phyloP scores from a whole-genome alignment of 2,113 vertebrate species.

The Oryzias woworae region DNA sequence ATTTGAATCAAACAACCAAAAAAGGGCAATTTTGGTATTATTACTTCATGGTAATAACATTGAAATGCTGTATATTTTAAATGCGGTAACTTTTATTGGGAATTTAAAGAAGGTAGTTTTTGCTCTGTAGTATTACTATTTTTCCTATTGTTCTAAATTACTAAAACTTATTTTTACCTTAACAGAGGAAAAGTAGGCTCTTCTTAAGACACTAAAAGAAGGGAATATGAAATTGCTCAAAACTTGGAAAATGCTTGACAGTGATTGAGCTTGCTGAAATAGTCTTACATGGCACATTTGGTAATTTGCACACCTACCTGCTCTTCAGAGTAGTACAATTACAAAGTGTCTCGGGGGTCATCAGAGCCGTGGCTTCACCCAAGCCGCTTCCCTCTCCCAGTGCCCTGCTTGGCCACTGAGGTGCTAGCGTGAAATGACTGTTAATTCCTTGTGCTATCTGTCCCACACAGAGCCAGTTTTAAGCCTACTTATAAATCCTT shows the following conservation, averaged over 20 bases:
- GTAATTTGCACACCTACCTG: slow-evolving; percentile 82
- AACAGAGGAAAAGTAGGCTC: slow-evolving; percentile 22
- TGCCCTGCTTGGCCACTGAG: slow-evolving; percentile 61
- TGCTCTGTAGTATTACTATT: no score
- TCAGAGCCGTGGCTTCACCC: slow-evolving; percentile 55
- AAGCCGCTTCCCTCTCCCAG: slow-evolving; percentile 52
- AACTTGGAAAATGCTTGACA: slow-evolving; percentile 69
- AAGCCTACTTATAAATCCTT: slow-evolving; percentile 67
- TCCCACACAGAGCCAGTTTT: slow-evolving; percentile 75
- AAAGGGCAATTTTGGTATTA: no score
- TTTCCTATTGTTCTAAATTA: neutral
- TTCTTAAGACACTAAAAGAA: slow-evolving; percentile 57
- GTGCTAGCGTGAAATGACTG: slow-evolving; percentile 76
- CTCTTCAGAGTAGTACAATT: slow-evolving; percentile 80
- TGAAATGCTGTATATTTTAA: no score
- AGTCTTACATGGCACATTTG: slow-evolving; percentile 78
- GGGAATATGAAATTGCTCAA: slow-evolving; percentile 55
- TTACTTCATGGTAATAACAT: no score
- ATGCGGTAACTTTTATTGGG: no score
- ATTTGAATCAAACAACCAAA: no score
- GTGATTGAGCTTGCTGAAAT: slow-evolving; percentile 75
- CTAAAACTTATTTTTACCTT: slow-evolving; percentile 16
- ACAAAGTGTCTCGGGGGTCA: slow-evolving; percentile 67
- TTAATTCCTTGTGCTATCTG: slow-evolving; percentile 80
- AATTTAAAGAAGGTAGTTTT: no score